Evolutionary conservation across 2,797 vertebrate species (phyloP).

Genomic region (Sebastes miniatus): DNA sequence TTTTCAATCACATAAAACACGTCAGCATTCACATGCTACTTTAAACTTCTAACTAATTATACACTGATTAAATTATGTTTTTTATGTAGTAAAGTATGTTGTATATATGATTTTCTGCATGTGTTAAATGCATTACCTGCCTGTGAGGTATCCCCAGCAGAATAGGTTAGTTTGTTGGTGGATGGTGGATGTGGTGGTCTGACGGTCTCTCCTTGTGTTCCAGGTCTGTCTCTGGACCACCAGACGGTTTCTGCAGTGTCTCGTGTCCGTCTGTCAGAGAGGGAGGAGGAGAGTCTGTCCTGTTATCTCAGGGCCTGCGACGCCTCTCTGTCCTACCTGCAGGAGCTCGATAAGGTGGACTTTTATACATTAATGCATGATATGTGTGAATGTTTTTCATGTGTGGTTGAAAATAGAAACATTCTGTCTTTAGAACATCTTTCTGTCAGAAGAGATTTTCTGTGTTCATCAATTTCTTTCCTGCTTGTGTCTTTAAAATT

Average conservation of each 20-base stretch:
- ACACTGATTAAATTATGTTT: not conserved
- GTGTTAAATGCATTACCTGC: not conserved
- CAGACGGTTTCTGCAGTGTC: conserved; percentile 88
- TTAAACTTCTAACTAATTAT: not conserved
- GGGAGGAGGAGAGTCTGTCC: conserved; percentile 90
- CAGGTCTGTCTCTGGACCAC: conserved; percentile 94
- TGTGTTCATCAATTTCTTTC: not conserved
- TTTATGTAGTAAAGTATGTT: not conserved
- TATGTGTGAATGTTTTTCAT: not conserved
- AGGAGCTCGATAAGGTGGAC: conserved; percentile 93
- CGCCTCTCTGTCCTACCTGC: conserved; percentile 90
- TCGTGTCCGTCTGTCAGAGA: conserved; percentile 88
- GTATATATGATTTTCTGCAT: not conserved
- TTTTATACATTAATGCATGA: not conserved
- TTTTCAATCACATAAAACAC: not conserved
- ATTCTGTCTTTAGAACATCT: too few relatives aligned
- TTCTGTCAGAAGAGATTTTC: not conserved
- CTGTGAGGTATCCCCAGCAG: not conserved
- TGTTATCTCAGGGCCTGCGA: conserved; percentile 93
- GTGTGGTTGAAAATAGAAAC: not conserved
- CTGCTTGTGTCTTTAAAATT: not conserved
- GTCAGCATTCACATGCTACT: not conserved
- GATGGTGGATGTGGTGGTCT: not conserved
- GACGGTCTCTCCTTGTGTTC: not conserved
- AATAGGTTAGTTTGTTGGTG: not conserved